These are phyloP conservation scores for Chirona hameri DNA, from an alignment of 2,888 invertebrate species.

Conservation along the genomic window DNA sequence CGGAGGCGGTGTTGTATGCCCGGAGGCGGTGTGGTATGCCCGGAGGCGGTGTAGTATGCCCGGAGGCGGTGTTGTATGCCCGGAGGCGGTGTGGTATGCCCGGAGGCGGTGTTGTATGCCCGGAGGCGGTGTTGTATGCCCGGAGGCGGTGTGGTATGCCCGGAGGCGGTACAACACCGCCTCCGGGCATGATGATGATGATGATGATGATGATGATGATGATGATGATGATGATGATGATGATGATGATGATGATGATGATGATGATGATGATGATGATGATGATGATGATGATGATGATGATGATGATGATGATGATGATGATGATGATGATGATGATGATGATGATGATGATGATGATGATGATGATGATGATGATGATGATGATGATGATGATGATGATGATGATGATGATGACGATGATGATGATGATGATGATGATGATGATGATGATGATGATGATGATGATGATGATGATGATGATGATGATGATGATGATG, in stretches of 20 bases:
- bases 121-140: no score
- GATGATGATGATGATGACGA: constrained; percentile 22
- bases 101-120: no score
- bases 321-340: constrained; percentile 22
- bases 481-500: constrained; percentile 22
- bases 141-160: no score
- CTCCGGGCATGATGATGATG: not conserved
- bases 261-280: constrained; percentile 22
- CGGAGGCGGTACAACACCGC: no score
- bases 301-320: constrained; percentile 22
- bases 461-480: constrained; percentile 22
- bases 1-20: no score
- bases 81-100: no score
- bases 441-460: constrained; percentile 22
- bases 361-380: constrained; percentile 22
- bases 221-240: constrained; percentile 22
- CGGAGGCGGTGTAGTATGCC: no score
- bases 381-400: constrained; percentile 22
- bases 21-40: no score
- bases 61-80: no score
- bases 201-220: constrained; percentile 22
- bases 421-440: constrained; percentile 22
- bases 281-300: constrained; percentile 22
- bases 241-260: constrained; percentile 22
- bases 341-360: constrained; percentile 22